A percentile compares a stretch with the other conserved stretches of the same genome.
Evolutionary conservation across 2,113 vertebrate species (phyloP).

Genomic region (Halichoeres trimaculatus): DNA sequence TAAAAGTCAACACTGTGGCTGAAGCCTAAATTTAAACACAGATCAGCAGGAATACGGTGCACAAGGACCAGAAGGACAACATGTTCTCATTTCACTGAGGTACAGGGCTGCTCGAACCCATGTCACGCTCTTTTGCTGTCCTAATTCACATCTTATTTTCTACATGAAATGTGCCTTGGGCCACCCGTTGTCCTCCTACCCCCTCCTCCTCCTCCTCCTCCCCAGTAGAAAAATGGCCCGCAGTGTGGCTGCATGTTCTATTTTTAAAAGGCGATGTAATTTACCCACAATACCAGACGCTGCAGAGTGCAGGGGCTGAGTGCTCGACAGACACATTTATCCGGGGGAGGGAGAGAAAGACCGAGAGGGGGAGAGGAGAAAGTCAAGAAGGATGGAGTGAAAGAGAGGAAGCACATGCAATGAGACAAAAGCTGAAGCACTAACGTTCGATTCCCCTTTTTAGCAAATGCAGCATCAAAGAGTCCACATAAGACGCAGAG

Average conservation of each 20-base stretch:
- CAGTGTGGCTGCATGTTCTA: conserved; percentile 71
- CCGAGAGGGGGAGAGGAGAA: conserved; percentile 14
- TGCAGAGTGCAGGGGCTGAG: conserved; percentile 71
- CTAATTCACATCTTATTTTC: conserved; percentile 57
- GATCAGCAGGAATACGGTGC: background rate
- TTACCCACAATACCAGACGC: conserved; percentile 75
- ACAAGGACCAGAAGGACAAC: conserved; percentile 27
- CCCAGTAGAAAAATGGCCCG: conserved; percentile 58
- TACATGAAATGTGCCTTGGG: conserved; percentile 52
- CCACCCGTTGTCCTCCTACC: background rate
- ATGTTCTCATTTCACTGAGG: conserved; percentile 35
- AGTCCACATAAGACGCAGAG: background rate
- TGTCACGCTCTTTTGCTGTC: conserved; percentile 22
- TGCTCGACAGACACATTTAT: conserved; percentile 68
- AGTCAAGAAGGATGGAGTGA: conserved; percentile 37
- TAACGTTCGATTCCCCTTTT: conserved; percentile 5
- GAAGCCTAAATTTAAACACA: conserved; percentile 28
- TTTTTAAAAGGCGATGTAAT: conserved; percentile 82
- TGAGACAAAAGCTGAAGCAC: conserved; percentile 31
- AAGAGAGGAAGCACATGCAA: conserved; percentile 30
- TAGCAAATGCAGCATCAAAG: background rate
- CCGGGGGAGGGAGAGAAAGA: conserved; percentile 35
- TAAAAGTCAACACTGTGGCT: background rate
- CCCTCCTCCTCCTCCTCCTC: background rate
- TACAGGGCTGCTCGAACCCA: conserved; percentile 15